Base-by-base conservation (phyloP, 2,113 vertebrate species). In the Boleophthalmus pectinirostris region DNA sequence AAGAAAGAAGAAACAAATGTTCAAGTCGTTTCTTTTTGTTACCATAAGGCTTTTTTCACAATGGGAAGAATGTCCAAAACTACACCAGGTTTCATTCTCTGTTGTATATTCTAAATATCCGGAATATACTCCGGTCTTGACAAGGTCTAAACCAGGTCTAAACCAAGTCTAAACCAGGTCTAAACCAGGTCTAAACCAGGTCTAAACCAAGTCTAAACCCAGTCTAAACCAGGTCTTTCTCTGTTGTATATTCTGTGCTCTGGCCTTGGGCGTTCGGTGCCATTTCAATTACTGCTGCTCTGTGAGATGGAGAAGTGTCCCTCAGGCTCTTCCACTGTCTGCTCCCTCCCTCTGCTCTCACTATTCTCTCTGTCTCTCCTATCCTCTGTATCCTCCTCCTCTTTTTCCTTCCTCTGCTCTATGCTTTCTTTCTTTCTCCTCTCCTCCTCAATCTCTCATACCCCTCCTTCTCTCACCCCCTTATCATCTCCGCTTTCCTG, bases 221-320 rank as follows among this genome's bases (percentile, higher is more conserved):
- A 25, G 58, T 33, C 25, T 61, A 33, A 18, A 61, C 58, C 58
- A 8, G 25, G 15, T 2, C 25, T 33, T 9, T 15, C 7, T 29
- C 58, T 20, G 15, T 29, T 92, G 84, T 92, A 18, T 5, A 49
- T 43, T 43, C 38, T 82, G 78, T 84, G 91, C 78, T 85, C 89
- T 78, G 85, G 94, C 93, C 91, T 57, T 81, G 47, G 92, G 94
- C 90, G 77, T 89, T 91, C 90, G 86, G 94, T 94, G 93, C 94
- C 94, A 96, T 96, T 95, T 95, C 94, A 93, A 94, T 91, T 90
- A 90, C 84, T 88, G 90, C 87, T 25, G 89, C 91, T 56, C 86
- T 81, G 90, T 64, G 89, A 87, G 92, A 90, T 87, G 92, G 93
- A 90, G 89, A 74, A 74, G 74, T 80, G 81, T 78, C 88, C 84